These are phyloP conservation scores for Dicentrarchus labrax DNA, from an alignment of 2,113 vertebrate species.

Conservation along the genomic window DNA sequence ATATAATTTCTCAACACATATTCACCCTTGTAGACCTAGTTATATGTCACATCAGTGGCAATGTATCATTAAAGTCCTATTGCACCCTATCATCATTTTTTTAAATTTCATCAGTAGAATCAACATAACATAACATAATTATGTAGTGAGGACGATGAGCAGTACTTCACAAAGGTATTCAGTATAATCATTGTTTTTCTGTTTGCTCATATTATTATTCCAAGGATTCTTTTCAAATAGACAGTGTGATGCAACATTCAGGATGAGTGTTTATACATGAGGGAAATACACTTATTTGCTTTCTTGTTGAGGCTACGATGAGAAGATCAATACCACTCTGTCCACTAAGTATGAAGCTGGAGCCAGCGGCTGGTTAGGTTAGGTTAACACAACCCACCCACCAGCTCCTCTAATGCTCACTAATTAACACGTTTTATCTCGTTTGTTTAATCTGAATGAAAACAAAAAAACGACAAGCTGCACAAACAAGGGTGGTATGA, in stretches of 20 bases:
- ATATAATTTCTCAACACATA: constrained; percentile 25
- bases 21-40: constrained; percentile 33
- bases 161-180: constrained; percentile 7
- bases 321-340: not conserved
- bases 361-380: not conserved
- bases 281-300: no score
- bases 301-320: not conserved
- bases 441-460: not conserved
- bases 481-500: no score
- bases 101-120: constrained; percentile 10
- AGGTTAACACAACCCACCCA: not conserved
- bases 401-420: not conserved
- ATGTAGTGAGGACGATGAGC: not conserved
- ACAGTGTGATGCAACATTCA: no score
- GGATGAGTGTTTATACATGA: no score
- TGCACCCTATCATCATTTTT: constrained; percentile 5
- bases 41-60: constrained; percentile 17
- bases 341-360: not conserved
- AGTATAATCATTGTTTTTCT: not conserved
- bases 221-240: not conserved
- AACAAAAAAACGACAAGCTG: no score
- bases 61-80: constrained; percentile 24
- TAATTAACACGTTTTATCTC: not conserved
- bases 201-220: not conserved
- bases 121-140: constrained; percentile 23